Evolutionary conservation across 1,140 invertebrate genomes (phyloP).

Genomic region (Asobara japonica): DNA sequence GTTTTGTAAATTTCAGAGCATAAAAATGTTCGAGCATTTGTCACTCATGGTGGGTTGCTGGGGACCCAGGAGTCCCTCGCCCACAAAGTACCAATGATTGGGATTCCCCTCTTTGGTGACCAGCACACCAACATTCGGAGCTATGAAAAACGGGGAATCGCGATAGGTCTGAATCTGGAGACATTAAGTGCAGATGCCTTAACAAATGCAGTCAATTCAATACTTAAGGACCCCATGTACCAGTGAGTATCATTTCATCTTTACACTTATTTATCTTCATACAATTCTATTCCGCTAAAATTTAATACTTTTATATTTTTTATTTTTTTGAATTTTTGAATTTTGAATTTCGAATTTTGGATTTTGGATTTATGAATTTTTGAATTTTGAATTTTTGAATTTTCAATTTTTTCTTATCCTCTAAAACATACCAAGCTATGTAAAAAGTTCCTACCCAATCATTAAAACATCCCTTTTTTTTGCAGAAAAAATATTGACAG

Average conservation of each 20-base stretch:
- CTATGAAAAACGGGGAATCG: slow-evolving; percentile 49
- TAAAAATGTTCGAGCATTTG: slow-evolving; percentile 68
- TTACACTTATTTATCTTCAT: too few relatives aligned
- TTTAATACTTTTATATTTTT: too few relatives aligned
- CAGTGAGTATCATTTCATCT: too few relatives aligned
- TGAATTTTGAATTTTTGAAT: not conserved
- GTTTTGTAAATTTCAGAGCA: slow-evolving; percentile 58
- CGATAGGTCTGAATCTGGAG: slow-evolving; percentile 42
- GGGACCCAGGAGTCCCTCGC: slow-evolving; percentile 79
- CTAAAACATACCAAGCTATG: not conserved
- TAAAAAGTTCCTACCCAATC: too few relatives aligned
- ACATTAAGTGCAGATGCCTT: slow-evolving; percentile 52
- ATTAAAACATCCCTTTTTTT: not conserved
- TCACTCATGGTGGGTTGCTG: slow-evolving; percentile 79
- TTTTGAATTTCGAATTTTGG: too few relatives aligned
- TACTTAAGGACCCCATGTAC: slow-evolving; percentile 52
- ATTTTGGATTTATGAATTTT: too few relatives aligned
- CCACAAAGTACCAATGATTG: slow-evolving; percentile 78
- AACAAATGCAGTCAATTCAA: slow-evolving; percentile 43
- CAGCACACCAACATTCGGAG: slow-evolving; percentile 70
- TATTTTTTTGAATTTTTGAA: too few relatives aligned
- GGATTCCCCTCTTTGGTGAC: slow-evolving; percentile 78
- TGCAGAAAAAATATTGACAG: slow-evolving; percentile 24
- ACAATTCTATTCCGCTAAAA: too few relatives aligned
- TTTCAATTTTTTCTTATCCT: not conserved